Conservation (phyloP, 2,113 vertebrate species). For the Sclerurus mexicanus region DNA sequence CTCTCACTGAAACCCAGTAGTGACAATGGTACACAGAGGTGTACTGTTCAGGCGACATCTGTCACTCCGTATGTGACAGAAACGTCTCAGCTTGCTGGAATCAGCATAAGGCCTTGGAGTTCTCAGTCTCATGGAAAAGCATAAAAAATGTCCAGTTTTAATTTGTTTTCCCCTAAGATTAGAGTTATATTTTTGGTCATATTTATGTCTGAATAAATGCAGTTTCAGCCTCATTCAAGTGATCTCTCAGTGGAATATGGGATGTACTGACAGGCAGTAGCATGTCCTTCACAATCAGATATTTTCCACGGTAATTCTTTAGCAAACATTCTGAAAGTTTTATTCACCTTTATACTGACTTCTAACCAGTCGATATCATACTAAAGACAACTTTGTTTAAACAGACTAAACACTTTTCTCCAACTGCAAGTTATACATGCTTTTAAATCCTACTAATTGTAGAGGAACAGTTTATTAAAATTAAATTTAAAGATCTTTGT, state of each 20-base stretch:
- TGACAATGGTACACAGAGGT: background rate
- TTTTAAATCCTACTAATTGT: background rate
- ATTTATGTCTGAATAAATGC: background rate
- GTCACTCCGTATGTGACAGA: background rate
- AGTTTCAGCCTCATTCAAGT: background rate
- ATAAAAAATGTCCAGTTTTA: background rate
- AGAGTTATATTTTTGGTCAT: accelerated
- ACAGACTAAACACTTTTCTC: background rate
- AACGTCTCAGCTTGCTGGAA: background rate
- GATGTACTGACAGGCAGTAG: background rate
- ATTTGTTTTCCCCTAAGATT: background rate
- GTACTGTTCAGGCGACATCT: background rate
- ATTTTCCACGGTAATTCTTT: background rate
- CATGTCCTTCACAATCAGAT: background rate
- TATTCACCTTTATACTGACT: background rate
- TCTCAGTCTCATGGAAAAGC: background rate
- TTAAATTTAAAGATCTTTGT: background rate
- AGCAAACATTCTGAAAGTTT: background rate
- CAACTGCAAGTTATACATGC: background rate
- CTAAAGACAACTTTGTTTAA: background rate
- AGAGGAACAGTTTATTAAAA: background rate
- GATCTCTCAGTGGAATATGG: background rate
- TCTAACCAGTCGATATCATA: background rate
- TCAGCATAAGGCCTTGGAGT: background rate
- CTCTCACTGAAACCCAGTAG: accelerated